Conservation (phyloP, 1,140 invertebrate genomes). For the Portunus trituberculatus region DNA sequence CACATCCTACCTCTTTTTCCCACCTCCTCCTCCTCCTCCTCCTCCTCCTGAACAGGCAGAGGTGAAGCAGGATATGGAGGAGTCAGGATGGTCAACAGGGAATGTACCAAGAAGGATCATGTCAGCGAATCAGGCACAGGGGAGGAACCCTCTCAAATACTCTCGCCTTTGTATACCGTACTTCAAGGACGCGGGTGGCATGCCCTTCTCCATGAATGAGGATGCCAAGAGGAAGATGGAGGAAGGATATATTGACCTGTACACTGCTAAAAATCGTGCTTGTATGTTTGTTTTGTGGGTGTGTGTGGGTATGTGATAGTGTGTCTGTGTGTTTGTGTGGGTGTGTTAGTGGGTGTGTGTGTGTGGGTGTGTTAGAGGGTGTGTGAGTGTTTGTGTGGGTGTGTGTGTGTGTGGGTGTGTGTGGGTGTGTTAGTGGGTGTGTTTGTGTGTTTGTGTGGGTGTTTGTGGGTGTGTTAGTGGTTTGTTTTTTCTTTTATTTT, state of each 20-base stretch:
- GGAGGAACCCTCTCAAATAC: slow-evolving; percentile 36
- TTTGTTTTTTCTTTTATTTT: too few species aligned
- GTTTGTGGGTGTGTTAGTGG: too few species aligned
- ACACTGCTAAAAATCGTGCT: slow-evolving; percentile 48
- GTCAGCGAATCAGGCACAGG: not conserved
- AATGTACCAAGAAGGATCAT: not conserved
- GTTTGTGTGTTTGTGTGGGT: too few species aligned
- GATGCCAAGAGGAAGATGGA: slow-evolving; percentile 71
- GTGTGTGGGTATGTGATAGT: not conserved
- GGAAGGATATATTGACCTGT: slow-evolving; percentile 72
- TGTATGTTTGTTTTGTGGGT: slow-evolving; percentile 52
- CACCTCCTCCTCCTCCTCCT: not conserved
- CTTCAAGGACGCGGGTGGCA: slow-evolving; percentile 72
- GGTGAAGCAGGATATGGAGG: slow-evolving; percentile 44
- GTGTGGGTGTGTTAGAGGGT: too few species aligned
- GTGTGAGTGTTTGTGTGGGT: too few species aligned
- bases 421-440: too few species aligned
- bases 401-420: too few species aligned
- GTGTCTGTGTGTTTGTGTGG: not conserved
- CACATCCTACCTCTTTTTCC: not conserved
- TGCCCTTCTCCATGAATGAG: slow-evolving; percentile 73
- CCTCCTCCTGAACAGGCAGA: slow-evolving; percentile 40
- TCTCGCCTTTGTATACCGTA: slow-evolving; percentile 69
- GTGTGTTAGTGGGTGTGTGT: too few species aligned
- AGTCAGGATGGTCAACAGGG: not conserved